These are phyloP conservation scores for Equus quagga DNA, from an alignment of 2,113 vertebrate species.

Conservation along the genomic window DNA sequence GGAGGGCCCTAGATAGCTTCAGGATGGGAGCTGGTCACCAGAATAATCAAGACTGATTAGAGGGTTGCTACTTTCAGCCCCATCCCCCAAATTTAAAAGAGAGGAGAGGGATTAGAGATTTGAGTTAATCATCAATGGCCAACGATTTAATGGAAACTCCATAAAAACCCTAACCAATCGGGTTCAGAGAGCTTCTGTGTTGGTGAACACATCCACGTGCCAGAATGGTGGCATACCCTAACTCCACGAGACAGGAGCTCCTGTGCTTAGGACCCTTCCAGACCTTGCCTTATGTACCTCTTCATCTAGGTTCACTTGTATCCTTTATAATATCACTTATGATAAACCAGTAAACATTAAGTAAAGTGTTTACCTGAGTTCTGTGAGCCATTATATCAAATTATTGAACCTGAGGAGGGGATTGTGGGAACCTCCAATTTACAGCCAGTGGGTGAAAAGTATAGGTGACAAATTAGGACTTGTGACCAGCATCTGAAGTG, in stretches of 20 bases:
- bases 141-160: not conserved
- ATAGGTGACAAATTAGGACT: not conserved
- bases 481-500: not conserved
- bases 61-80: not conserved
- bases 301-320: not conserved
- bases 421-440: not conserved
- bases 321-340: not conserved
- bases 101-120: not conserved
- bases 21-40: not conserved
- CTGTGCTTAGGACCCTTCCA: not conserved
- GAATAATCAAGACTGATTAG: not conserved
- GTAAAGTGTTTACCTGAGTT: not conserved
- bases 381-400: not conserved
- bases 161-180: not conserved
- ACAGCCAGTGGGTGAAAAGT: not conserved
- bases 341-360: not conserved
- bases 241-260: not conserved
- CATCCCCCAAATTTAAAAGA: not conserved
- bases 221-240: not conserved
- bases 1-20: not conserved
- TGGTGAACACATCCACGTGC: not conserved
- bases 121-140: not conserved
- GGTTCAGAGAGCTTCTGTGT: not conserved
- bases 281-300: not conserved
- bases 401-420: not conserved